Evolutionary conservation across 23 tunicate genomes (phyloP).

Genomic region (Phallusia fumigata): DNA sequence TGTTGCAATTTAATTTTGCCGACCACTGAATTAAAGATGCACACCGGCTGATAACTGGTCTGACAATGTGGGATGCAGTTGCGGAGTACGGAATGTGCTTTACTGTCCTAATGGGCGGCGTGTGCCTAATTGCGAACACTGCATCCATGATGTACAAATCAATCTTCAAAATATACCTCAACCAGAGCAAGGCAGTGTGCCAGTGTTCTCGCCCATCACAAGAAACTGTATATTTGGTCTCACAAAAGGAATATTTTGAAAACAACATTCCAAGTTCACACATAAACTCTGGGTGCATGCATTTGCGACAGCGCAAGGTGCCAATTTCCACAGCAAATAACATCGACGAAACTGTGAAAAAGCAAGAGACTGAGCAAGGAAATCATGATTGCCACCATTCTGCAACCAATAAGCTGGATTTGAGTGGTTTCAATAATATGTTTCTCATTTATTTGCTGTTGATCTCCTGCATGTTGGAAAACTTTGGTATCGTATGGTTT

Average conservation of each 20-base stretch:
- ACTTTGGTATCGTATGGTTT: background rate
- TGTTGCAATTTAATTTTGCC: slow-evolving; percentile 2
- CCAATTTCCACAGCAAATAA: background rate
- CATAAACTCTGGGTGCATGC: background rate
- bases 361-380: background rate
- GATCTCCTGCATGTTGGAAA: slow-evolving; percentile 26
- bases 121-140: slow-evolving; percentile 20
- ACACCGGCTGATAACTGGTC: background rate
- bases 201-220: background rate
- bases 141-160: slow-evolving; percentile 22
- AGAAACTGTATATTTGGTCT: background rate
- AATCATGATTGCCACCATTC: background rate
- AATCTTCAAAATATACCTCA: slow-evolving; percentile 15
- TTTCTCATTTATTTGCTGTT: slow-evolving; percentile 13
- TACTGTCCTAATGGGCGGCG: slow-evolving; percentile 17
- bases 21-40: background rate
- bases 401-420: background rate
- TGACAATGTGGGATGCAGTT: background rate
- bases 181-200: background rate
- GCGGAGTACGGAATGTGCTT: slow-evolving; percentile 6
- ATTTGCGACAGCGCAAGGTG: slow-evolving; percentile 9
- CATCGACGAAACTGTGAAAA: background rate
- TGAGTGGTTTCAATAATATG: background rate
- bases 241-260: slow-evolving; percentile 1
- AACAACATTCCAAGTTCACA: background rate